These are phyloP conservation scores for Tetragonula carbonaria DNA, from an alignment of 2,888 invertebrate genomes.

Conservation along the genomic window DNA sequence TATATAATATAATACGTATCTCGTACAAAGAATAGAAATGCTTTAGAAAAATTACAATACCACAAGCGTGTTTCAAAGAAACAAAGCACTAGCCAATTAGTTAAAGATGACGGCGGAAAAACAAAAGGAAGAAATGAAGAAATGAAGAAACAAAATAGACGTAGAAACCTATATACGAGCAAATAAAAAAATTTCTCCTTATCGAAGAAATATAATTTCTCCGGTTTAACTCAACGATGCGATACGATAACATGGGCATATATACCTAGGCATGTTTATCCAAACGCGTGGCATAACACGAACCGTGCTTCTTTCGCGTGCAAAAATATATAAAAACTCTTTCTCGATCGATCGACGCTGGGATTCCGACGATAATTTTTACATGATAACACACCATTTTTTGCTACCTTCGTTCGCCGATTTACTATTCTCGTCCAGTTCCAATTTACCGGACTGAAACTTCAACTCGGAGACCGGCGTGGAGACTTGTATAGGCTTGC, in stretches of 20 bases:
- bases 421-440: slow-evolving; percentile 58
- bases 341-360: not conserved
- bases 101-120: not conserved
- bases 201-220: slow-evolving; percentile 12
- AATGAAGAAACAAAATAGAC: not conserved
- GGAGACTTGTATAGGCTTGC: slow-evolving; percentile 77
- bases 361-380: slow-evolving; percentile 66
- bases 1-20: slow-evolving; percentile 4
- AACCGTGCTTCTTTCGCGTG: slow-evolving; percentile 12
- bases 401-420: slow-evolving; percentile 60
- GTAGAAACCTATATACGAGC: not conserved
- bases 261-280: not conserved
- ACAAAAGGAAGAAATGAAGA: not conserved
- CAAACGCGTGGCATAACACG: slow-evolving; percentile 5
- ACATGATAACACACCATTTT: slow-evolving; percentile 81
- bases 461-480: slow-evolving; percentile 74
- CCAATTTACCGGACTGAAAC: slow-evolving; percentile 68
- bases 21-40: slow-evolving; percentile 11
- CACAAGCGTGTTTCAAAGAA: not conserved
- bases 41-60: not conserved
- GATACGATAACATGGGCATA: not conserved
- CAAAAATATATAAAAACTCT: slow-evolving; percentile 32
- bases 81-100: not conserved
- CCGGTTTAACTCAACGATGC: not conserved
- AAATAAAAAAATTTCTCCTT: not conserved